Evolutionary conservation across 2,888 invertebrate genomes (phyloP).

Genomic region (Himalopsyche kuldschensis): DNA sequence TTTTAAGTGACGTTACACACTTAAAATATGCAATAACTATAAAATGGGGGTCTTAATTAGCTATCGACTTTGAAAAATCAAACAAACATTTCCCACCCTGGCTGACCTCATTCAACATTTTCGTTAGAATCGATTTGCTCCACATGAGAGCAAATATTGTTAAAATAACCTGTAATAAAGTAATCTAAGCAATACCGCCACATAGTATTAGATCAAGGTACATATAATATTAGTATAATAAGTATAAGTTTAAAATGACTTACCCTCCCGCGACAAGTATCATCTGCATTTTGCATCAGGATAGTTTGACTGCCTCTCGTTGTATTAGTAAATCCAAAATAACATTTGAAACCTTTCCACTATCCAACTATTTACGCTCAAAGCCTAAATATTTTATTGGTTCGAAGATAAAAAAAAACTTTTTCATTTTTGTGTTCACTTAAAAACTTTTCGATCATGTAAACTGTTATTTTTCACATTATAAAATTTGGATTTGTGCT

Average conservation of each 20-base stretch:
- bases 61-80: no score
- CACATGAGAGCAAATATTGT: no score
- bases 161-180: no score
- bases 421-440: constrained; percentile 25
- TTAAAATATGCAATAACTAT: no score
- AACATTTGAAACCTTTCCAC: neutral
- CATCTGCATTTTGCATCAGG: constrained; percentile 40
- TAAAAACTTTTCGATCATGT: constrained; percentile 8
- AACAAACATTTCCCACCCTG: no score
- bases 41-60: no score
- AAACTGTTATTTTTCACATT: neutral
- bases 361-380: constrained; percentile 5
- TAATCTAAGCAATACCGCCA: no score
- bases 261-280: constrained; percentile 38
- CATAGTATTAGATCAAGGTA: no score
- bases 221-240: neutral
- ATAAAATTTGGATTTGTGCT: neutral
- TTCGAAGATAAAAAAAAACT: constrained; percentile 31
- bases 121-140: no score
- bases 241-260: constrained; percentile 6
- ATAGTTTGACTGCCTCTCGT: constrained; percentile 7
- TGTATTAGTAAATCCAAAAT: constrained; percentile 8
- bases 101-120: no score
- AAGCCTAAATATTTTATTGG: constrained; percentile 29
- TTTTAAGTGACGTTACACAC: no score